phyloP scores from a whole-genome alignment of 1,140 invertebrate genomes.

The Lepidotrigona ventralis region DNA sequence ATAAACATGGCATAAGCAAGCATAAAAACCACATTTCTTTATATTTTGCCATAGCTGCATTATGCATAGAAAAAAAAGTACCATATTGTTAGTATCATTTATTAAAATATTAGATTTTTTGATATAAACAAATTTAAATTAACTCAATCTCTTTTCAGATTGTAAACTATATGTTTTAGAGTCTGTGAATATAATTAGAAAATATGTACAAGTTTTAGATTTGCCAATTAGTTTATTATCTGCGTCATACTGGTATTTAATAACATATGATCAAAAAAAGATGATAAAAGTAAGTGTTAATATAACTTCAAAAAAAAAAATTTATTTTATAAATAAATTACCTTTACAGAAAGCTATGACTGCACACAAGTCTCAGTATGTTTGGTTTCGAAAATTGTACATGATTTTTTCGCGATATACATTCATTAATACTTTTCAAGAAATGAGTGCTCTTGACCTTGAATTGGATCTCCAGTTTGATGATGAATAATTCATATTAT shows the following conservation, averaged over 20 bases:
- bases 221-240: constrained; percentile 88
- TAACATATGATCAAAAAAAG: constrained; percentile 76
- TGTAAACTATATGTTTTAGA: constrained; percentile 91
- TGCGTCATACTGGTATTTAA: constrained; percentile 87
- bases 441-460: constrained; percentile 86
- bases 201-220: constrained; percentile 93
- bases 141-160: constrained; percentile 81
- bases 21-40: constrained; percentile 94
- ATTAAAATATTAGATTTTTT: neutral
- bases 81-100: constrained; percentile 82
- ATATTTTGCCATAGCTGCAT: constrained; percentile 88
- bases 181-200: constrained; percentile 91
- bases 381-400: constrained; percentile 96
- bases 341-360: constrained; percentile 87
- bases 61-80: constrained; percentile 87
- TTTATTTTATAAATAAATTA: neutral
- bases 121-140: neutral
- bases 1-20: constrained; percentile 92
- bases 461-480: constrained; percentile 88
- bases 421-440: constrained; percentile 91
- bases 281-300: constrained; percentile 70
- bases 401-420: constrained; percentile 95
- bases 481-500: constrained; percentile 73
- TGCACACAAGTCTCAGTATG: constrained; percentile 91
- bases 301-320: neutral